phyloP scores from a whole-genome alignment of 2,888 invertebrate genomes.

The Ganaspis brasiliensis region DNA sequence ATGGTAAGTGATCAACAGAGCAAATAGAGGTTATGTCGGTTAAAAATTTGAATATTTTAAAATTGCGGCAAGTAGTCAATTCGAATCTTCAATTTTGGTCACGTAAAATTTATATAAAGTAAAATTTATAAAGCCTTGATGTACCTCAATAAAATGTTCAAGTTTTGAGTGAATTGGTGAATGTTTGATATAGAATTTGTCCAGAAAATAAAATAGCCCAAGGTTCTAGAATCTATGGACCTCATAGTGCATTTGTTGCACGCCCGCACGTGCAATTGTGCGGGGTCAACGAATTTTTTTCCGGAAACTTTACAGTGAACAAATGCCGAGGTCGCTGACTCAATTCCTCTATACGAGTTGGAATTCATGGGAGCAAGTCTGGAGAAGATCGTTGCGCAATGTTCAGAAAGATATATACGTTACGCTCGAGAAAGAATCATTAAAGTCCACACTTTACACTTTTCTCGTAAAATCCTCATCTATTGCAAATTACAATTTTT shows the following conservation, averaged over 20 bases:
- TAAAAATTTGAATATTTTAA: too few species aligned
- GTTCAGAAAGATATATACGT: conserved; percentile 23
- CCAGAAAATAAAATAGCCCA: background rate
- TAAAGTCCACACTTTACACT: background rate
- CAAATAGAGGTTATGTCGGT: too few species aligned
- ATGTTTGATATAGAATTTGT: background rate
- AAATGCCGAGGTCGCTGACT: conserved; percentile 40
- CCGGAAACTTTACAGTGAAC: conserved; percentile 35
- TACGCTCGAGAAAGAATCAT: conserved; percentile 37
- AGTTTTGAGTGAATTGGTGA: background rate
- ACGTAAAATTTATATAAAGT: too few species aligned
- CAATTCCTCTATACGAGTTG: conserved; percentile 33
- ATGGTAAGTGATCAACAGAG: too few species aligned
- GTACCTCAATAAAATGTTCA: background rate
- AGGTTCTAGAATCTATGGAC: background rate
- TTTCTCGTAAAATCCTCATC: background rate
- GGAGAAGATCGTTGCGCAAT: conserved; percentile 40
- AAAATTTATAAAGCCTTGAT: too few species aligned
- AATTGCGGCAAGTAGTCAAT: too few species aligned
- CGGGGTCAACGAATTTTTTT: conserved; percentile 32
- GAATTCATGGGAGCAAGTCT: conserved; percentile 40
- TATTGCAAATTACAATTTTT: conserved; percentile 3
- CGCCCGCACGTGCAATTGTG: conserved; percentile 28
- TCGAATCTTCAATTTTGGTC: too few species aligned
- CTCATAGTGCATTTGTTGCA: conserved; percentile 14